A percentile compares a stretch with the other conserved stretches of the same genome.
These are phyloP conservation scores for Callocephalon fimbriatum DNA, from an alignment of 2,113 vertebrate species.

Conservation along the genomic window DNA sequence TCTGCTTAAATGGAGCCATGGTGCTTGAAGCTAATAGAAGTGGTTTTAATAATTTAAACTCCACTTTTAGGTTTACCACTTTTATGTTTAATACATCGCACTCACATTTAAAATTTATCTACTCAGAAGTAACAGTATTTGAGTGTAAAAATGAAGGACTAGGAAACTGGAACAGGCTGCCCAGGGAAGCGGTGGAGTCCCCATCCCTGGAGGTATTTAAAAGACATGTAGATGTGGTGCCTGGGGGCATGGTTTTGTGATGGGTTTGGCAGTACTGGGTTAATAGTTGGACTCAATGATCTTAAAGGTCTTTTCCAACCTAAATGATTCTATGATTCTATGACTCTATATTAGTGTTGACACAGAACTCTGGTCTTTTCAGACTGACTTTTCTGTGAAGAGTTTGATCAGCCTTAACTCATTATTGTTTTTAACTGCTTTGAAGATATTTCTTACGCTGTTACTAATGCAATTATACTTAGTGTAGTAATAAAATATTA, in stretches of 20 bases:
- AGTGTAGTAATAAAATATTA: background rate
- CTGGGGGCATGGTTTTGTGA: background rate
- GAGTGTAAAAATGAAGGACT: background rate
- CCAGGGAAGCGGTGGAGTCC: background rate
- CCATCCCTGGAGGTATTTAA: background rate
- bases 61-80: background rate
- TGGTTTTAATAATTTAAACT: slow-evolving; percentile 50
- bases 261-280: background rate
- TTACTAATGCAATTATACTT: background rate
- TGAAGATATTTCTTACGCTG: background rate
- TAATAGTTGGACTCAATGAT: background rate
- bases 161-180: background rate
- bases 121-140: background rate
- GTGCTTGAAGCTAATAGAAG: slow-evolving; percentile 14
- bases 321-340: background rate
- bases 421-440: background rate
- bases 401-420: background rate
- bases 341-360: background rate
- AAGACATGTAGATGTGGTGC: background rate
- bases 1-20: slow-evolving; percentile 25
- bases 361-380: background rate
- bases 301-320: background rate
- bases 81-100: slow-evolving; percentile 27
- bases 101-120: slow-evolving; percentile 23
- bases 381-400: background rate